These are phyloP conservation scores for Apomyelois bistriatella DNA, from an alignment of 2,888 invertebrate species.

Conservation along the genomic window DNA sequence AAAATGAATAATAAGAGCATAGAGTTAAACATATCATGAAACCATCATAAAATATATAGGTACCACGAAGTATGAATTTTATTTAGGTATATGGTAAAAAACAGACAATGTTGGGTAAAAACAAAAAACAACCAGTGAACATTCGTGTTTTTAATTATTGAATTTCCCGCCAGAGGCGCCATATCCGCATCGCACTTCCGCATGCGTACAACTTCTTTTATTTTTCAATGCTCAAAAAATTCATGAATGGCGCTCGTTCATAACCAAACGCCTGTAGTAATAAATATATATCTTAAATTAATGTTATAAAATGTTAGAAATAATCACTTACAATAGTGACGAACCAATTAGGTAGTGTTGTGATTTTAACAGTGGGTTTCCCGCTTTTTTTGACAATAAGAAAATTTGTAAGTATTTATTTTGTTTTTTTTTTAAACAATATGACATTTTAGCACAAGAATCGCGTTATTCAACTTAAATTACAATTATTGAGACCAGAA, in stretches of 20 bases:
- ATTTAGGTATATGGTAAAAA: too few species aligned
- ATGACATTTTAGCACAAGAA: neutral
- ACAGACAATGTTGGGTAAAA: too few species aligned
- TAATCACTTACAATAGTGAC: conserved; percentile 47
- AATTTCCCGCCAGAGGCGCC: conserved; percentile 35
- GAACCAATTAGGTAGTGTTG: conserved; percentile 72
- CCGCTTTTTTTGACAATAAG: conserved; percentile 63
- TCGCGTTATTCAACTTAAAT: neutral
- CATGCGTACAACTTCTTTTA: conserved; percentile 59
- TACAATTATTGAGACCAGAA: neutral
- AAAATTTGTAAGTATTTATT: conserved; percentile 51
- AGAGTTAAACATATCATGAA: too few species aligned
- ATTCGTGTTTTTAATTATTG: conserved; percentile 10
- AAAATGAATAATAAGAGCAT: too few species aligned
- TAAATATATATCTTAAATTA: conserved; percentile 54
- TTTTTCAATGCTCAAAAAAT: conserved; percentile 59
- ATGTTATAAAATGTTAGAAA: conserved; percentile 66
- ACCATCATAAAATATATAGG: too few species aligned
- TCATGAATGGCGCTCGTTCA: conserved; percentile 72
- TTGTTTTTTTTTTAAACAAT: conserved; percentile 31
- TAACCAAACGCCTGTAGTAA: conserved; percentile 57
- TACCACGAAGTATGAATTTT: too few species aligned
- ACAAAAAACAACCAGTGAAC: too few species aligned
- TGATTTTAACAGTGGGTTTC: conserved; percentile 40
- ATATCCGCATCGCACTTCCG: conserved; percentile 35